Evolutionary conservation across 2,797 vertebrate species (phyloP).

Genomic region (Mus spretus): DNA sequence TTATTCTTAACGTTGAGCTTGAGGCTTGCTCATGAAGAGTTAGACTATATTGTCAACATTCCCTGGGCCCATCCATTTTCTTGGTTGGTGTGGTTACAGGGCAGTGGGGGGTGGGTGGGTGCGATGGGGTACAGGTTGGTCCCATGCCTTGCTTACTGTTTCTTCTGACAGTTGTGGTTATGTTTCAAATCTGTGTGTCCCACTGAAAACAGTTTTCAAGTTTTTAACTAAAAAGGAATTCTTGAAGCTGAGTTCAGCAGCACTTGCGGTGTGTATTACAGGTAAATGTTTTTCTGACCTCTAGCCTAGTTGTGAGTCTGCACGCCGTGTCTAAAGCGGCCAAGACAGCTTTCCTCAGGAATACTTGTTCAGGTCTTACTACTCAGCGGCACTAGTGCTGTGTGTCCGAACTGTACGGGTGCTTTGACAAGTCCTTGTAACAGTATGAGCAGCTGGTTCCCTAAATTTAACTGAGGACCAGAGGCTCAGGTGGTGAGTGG

Average conservation of each 20-base stretch:
- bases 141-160: background rate
- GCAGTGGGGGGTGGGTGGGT: background rate
- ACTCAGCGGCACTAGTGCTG: background rate
- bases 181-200: background rate
- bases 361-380: background rate
- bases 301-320: background rate
- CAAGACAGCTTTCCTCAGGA: slow-evolving; percentile 13
- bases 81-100: background rate
- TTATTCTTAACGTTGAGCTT: slow-evolving; percentile 39
- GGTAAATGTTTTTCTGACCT: background rate
- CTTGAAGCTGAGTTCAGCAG: background rate
- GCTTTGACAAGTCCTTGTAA: slow-evolving; percentile 8
- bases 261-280: slow-evolving; percentile 11
- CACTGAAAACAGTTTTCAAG: slow-evolving; percentile 14
- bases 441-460: background rate
- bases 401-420: background rate
- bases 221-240: slow-evolving; percentile 46
- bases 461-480: background rate
- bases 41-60: background rate
- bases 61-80: background rate
- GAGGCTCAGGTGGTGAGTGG: background rate
- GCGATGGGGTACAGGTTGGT: background rate
- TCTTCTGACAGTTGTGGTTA: slow-evolving; percentile 1
- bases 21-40: background rate
- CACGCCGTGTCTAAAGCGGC: background rate